These are phyloP conservation scores for Callipepla californica DNA, from an alignment of 2,113 vertebrate genomes.

Conservation along the genomic window DNA sequence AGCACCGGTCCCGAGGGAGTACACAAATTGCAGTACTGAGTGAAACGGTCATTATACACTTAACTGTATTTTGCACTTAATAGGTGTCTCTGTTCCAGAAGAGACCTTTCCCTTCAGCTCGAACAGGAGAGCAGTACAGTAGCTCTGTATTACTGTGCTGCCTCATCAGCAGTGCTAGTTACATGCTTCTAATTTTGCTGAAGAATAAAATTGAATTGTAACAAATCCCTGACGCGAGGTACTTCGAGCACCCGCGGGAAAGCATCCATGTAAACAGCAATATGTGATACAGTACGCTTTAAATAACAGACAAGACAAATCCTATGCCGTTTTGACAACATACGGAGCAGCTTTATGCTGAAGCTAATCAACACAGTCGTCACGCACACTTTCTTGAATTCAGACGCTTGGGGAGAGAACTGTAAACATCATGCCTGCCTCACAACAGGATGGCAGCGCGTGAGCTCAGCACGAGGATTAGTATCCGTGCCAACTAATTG, in stretches of 20 bases:
- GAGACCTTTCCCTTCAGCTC: constrained; percentile 23
- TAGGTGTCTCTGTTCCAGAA: neutral
- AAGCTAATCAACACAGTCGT: constrained; percentile 56
- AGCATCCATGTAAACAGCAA: constrained; percentile 80
- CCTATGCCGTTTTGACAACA: constrained; percentile 55
- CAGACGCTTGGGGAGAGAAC: constrained; percentile 44
- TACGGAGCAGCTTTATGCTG: constrained; percentile 62
- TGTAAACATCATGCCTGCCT: constrained; percentile 62
- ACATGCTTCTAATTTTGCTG: constrained; percentile 62
- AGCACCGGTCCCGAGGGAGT: constrained; percentile 61
- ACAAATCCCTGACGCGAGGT: constrained; percentile 81
- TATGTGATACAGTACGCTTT: constrained; percentile 74
- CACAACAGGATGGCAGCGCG: constrained; percentile 50
- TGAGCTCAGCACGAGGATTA: constrained; percentile 15
- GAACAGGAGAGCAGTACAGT: constrained; percentile 17
- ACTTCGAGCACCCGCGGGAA: constrained; percentile 74
- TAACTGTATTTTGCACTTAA: constrained; percentile 5
- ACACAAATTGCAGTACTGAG: constrained; percentile 8
- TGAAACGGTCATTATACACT: neutral
- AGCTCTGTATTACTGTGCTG: constrained; percentile 52
- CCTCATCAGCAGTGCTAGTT: constrained; percentile 39
- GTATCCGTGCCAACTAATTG: neutral
- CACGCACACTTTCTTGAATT: constrained; percentile 59
- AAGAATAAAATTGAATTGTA: constrained; percentile 74
- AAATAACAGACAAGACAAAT: constrained; percentile 73